Percentiles rank a stretch among this genome's conserved stretches.
Evolutionary conservation across 1,140 invertebrate genomes (phyloP).

Genomic region (Drosophila equinoxialis): DNA sequence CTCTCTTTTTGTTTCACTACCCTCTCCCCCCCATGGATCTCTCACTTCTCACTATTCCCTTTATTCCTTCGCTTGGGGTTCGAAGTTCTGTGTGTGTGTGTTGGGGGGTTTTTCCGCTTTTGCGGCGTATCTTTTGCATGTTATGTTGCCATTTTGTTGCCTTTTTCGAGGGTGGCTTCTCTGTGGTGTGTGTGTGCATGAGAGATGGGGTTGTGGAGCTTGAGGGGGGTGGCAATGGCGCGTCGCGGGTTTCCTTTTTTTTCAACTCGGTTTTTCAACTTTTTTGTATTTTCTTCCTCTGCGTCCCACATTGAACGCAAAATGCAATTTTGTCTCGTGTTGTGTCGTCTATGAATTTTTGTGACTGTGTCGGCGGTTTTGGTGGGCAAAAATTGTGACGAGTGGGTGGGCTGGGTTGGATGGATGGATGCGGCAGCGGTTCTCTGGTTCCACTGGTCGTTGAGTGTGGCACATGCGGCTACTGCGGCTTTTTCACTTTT

Average conservation of each 20-base stretch:
- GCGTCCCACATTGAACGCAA: constrained; percentile 65
- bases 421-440: background rate
- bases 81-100: constrained; percentile 7
- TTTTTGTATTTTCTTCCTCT: constrained; percentile 37
- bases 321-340: constrained; percentile 80
- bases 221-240: constrained; percentile 18
- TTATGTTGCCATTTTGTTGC: constrained; percentile 67
- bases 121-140: constrained; percentile 80
- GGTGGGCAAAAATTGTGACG: constrained; percentile 20
- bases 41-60: background rate
- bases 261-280: constrained; percentile 17
- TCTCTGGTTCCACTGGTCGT: background rate
- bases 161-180: constrained; percentile 15
- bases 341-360: constrained; percentile 77
- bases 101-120: constrained; percentile 67
- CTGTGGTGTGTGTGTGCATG: background rate
- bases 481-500: constrained; percentile 80
- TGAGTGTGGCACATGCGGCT: constrained; percentile 68
- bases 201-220: constrained; percentile 20
- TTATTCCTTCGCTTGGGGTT: background rate
- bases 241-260: constrained; percentile 41
- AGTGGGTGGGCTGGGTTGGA: background rate
- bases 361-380: constrained; percentile 61
- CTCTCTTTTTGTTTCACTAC: constrained; percentile 2
- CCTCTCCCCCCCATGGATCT: background rate